A percentile compares a stretch with the other conserved stretches of the same genome.
These are phyloP conservation scores for Alviniconcha strummeri DNA, from an alignment of 2,888 invertebrate species.

Conservation along the genomic window DNA sequence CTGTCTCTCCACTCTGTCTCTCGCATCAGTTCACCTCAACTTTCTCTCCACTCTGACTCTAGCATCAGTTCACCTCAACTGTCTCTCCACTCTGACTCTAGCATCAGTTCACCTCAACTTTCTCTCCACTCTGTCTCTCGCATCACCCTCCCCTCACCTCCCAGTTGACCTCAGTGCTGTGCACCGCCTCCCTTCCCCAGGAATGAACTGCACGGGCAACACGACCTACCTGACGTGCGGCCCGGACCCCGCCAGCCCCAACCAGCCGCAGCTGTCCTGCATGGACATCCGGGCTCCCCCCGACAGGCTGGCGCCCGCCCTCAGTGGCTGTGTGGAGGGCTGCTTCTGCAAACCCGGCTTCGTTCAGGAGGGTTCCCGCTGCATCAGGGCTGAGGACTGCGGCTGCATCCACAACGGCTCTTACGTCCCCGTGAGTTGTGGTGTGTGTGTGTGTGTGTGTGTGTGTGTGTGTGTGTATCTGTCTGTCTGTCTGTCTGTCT, in stretches of 20 bases:
- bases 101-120: too few species aligned
- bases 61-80: too few species aligned
- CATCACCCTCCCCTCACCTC: too few species aligned
- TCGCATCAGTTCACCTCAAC: too few species aligned
- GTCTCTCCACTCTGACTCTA: too few species aligned
- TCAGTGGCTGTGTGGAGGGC: constrained; percentile 46
- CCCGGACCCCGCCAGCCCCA: constrained; percentile 36
- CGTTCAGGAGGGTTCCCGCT: constrained; percentile 50
- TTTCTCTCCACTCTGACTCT: too few species aligned
- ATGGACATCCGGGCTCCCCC: not conserved
- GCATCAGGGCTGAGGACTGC: constrained; percentile 53
- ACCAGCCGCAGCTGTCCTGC: constrained; percentile 25
- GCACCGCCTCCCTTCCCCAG: constrained; percentile 26
- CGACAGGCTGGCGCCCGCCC: not conserved
- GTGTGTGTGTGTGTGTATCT: not conserved
- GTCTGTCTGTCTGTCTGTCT: not conserved
- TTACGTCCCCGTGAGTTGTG: constrained; percentile 40
- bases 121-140: too few species aligned
- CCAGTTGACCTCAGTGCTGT: too few species aligned
- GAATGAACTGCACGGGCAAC: constrained; percentile 46
- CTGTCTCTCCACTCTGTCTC: too few species aligned
- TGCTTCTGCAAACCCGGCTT: constrained; percentile 56
- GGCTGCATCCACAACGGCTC: constrained; percentile 55
- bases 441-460: not conserved
- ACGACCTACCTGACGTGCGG: constrained; percentile 48